Base-by-base conservation (phyloP, 2,797 vertebrate genomes). In the Gymnodraco acuticeps region DNA sequence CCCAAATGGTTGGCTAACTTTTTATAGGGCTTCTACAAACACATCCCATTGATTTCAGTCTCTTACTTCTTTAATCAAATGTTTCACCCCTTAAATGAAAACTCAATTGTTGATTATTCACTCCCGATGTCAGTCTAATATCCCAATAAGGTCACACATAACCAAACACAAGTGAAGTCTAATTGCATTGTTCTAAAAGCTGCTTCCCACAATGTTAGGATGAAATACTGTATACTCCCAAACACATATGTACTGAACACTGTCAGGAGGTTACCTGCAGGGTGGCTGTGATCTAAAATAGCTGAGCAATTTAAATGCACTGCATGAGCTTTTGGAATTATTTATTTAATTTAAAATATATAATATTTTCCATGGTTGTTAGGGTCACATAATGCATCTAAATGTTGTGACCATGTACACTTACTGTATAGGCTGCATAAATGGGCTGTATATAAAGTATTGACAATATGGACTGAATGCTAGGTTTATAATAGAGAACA, bases 1-100 rank as follows among this genome's bases (percentile, higher is more conserved):
- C 75, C 70, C 82, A 79, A 60, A 82, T 58, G 62, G 51, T 73
- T 41, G 58, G 69, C 13, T 47, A 47, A 48, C 55, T 62, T 82
- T 81, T 51, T 45, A 58, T 33, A 42, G 54, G 58, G 20, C 46
- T 9, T 65, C 27, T 20, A 20, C 10, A 0, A 43, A 64, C 8
- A 70, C 42, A 51, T 11, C 6, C 9, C 8, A 56, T 55, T 52
- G 71, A 69, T 65, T 75, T 64, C 3, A 53, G 10, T 38, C 20
- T 63, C 9, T 10, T 46, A n/a, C 6, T 59, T 54, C 45, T 65
- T 53, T 19, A 55, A 59, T 41, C 41, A 19, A 52, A 58, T 52
- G 17, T 46, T 76, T 65, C 14, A 31, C 20, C 11, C 31, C 7
- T 38, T 41, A 56, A 69, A 58, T 65, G 8, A 70, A 73, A 73